A percentile compares a stretch with the other conserved stretches of the same genome.
phyloP scores from a whole-genome alignment of 2,113 vertebrate genomes.

The Cricetomys ansorgei region DNA sequence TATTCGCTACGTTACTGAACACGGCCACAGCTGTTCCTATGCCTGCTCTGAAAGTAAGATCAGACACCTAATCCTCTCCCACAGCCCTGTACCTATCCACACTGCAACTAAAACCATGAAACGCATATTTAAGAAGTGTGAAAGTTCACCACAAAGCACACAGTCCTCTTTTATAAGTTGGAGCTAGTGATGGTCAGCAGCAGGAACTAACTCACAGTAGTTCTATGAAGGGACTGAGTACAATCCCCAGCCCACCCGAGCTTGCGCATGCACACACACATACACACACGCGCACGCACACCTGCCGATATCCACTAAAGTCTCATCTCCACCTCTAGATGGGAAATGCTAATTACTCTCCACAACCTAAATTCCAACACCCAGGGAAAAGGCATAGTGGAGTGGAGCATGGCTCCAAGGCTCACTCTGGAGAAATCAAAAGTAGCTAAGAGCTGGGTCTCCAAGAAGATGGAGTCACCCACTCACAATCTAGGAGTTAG shows the following conservation, averaged over 20 bases:
- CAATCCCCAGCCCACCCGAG: no score
- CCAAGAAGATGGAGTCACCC: background rate
- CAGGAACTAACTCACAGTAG: background rate
- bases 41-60: slow-evolving; percentile 31
- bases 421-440: background rate
- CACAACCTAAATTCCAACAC: background rate
- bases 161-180: background rate
- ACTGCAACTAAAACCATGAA: background rate
- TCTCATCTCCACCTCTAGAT: background rate
- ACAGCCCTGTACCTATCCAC: background rate
- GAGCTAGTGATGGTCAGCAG: background rate
- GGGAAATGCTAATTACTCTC: background rate
- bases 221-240: no score
- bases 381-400: background rate
- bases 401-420: background rate
- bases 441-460: background rate
- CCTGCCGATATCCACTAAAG: background rate
- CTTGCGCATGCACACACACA: background rate
- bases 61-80: slow-evolving; percentile 63
- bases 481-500: background rate
- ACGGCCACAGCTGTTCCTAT: slow-evolving; percentile 48
- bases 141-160: background rate
- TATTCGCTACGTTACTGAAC: background rate
- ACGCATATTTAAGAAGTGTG: background rate
- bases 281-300: background rate